Evolutionary conservation across 2,113 vertebrate species (phyloP), one percentile per base, ranked within the genome.

Genomic region (Anarhynchus alexandrinus): DNA sequence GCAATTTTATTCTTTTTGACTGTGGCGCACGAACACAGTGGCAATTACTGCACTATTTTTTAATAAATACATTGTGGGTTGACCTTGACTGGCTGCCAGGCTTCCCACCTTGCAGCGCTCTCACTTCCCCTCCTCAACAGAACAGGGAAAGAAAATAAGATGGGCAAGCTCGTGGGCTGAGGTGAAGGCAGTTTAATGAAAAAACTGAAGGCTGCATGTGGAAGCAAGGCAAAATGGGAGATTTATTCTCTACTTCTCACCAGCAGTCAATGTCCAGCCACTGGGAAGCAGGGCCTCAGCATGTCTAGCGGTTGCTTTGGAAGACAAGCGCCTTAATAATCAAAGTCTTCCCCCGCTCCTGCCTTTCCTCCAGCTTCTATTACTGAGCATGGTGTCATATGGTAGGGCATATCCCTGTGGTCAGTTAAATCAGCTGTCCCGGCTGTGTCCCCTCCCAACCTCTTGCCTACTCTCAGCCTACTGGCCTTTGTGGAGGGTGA

Each of bases 341-440:
- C 0, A 23, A 85, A 61, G 19, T 25, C 10, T 42, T 12, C 2
- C 2, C 6, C 14, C 0, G 0, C 2, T 11, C 26, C 29, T 1
- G 0, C 15, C 2, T 64, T 76, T 49, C 11, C 32, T 15, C 1
- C 26, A 11, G 5, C 7, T 57, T 76, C 76, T 62, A 22, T 47
- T 71, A n/a, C 34, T 58, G 26, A 42, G 4, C 9, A n/a, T 22
- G 29, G 6, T 74, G 25, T 34, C 7, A 1, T 18, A 5, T 5
- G 8, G 15, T 21, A 11, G 19, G 64, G 42, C 40, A 21, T 51
- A 16, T 30, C 7, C 15, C 13, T 15, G 12, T 20, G 7, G 23
- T 29, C 47, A 45, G 12, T 1, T 83, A 38, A 70, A 34, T 36
- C 36, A 64, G 13, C 13, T 89, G 21, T 80, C 23, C 22, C 3